Percentiles rank a stretch among this genome's conserved stretches.
Evolutionary conservation across 2,888 invertebrate genomes (phyloP).

Genomic region (Leptopilina drosophilae): DNA sequence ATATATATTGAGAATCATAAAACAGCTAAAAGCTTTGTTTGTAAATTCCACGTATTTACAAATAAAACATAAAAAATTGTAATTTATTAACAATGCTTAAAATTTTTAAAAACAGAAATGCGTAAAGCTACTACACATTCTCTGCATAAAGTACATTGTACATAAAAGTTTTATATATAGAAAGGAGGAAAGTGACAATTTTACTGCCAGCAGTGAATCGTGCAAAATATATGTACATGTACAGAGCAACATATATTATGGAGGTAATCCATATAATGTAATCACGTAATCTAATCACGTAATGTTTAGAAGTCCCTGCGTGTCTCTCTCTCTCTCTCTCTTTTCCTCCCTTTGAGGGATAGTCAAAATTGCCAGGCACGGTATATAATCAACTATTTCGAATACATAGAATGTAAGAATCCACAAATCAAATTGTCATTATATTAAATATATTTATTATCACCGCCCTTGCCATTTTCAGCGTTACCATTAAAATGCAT

Average conservation of each 20-base stretch:
- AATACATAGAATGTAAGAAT: no score
- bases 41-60: background rate
- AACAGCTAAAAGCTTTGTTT: background rate
- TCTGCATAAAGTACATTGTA: background rate
- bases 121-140: background rate
- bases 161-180: background rate
- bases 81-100: background rate
- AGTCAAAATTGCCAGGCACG: background rate
- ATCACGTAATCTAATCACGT: conserved; percentile 9
- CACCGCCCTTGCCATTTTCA: no score
- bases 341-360: no score
- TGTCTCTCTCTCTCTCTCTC: background rate
- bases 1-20: no score
- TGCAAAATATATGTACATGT: background rate
- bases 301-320: background rate
- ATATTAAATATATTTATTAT: no score
- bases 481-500: no score
- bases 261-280: conserved; percentile 19
- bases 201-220: background rate
- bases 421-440: no score
- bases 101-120: background rate
- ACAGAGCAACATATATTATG: background rate
- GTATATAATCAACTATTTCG: no score
- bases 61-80: background rate
- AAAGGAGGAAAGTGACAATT: conserved; percentile 6